phyloP scores from a whole-genome alignment of 1,140 invertebrate genomes.

The Drosophila paulistorum region DNA sequence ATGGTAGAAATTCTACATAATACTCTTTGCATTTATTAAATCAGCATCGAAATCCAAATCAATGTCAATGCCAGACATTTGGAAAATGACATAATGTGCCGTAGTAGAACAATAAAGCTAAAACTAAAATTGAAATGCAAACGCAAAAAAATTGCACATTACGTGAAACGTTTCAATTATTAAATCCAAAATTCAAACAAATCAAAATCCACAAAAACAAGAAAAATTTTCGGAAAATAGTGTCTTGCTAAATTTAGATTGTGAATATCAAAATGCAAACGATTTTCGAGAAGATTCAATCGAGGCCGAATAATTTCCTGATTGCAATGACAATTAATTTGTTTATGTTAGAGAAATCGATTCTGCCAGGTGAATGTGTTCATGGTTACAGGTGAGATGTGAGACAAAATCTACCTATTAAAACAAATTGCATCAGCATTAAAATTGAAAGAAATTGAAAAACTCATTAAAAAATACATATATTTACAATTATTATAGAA shows the following conservation, averaged over 20 bases:
- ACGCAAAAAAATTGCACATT: slow-evolving; percentile 45
- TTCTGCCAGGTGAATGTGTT: slow-evolving; percentile 80
- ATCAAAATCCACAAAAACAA: background rate
- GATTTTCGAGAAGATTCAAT: slow-evolving; percentile 50
- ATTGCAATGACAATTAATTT: slow-evolving; percentile 66
- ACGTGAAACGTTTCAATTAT: slow-evolving; percentile 46
- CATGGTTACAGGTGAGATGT: slow-evolving; percentile 76
- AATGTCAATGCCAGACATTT: slow-evolving; percentile 31
- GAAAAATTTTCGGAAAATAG: background rate
- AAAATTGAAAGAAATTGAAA: slow-evolving; percentile 23
- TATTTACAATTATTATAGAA: slow-evolving; percentile 47
- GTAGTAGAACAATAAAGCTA: slow-evolving; percentile 35
- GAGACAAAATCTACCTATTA: slow-evolving; percentile 9
- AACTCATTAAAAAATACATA: background rate
- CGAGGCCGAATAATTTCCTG: slow-evolving; percentile 60
- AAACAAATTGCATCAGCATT: slow-evolving; percentile 63
- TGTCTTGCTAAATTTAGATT: background rate
- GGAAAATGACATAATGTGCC: slow-evolving; percentile 66
- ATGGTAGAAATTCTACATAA: slow-evolving; percentile 26
- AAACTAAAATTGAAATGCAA: slow-evolving; percentile 57
- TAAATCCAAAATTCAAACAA: slow-evolving; percentile 13
- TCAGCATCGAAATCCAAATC: slow-evolving; percentile 35
- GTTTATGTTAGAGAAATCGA: slow-evolving; percentile 78
- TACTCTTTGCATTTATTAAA: slow-evolving; percentile 46
- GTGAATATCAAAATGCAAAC: slow-evolving; percentile 72